Conservation (phyloP, 2,888 invertebrate genomes). For the Caenorhabditis sp. region DNA sequence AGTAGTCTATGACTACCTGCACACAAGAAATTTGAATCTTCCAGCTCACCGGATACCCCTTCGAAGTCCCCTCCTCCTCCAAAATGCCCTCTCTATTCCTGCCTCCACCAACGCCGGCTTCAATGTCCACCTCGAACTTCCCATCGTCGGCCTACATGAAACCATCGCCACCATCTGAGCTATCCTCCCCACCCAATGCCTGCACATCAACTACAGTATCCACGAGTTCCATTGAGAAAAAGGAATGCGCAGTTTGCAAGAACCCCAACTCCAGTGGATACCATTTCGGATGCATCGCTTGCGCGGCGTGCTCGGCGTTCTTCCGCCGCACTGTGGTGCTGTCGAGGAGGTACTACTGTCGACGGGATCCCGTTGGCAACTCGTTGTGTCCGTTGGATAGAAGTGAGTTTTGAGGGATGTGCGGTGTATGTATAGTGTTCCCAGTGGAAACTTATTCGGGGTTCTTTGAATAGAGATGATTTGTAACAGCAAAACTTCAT, state of each 20-base stretch:
- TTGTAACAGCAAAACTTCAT: too few relatives aligned
- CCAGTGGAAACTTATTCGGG: too few relatives aligned
- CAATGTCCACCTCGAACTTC: constrained; percentile 6
- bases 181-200: constrained; percentile 20
- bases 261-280: constrained; percentile 58
- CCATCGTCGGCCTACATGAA: constrained; percentile 47
- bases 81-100: neutral
- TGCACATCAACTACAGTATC: constrained; percentile 26
- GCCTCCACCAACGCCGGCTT: constrained; percentile 1
- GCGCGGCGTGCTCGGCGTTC: constrained; percentile 66
- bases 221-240: constrained; percentile 25
- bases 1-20: too few relatives aligned
- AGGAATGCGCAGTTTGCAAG: constrained; percentile 56
- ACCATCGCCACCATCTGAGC: constrained; percentile 27
- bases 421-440: too few relatives aligned
- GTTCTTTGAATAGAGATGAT: too few relatives aligned
- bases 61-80: constrained; percentile 27
- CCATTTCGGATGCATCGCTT: constrained; percentile 64
- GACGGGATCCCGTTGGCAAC: constrained; percentile 49
- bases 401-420: constrained; percentile 40
- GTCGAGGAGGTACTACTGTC: constrained; percentile 50
- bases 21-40: too few relatives aligned
- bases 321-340: constrained; percentile 62
- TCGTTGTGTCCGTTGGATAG: constrained; percentile 62
- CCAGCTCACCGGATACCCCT: constrained; percentile 50